phyloP scores from a whole-genome alignment of 2,888 invertebrate species.

The Thymelicus lineola region DNA sequence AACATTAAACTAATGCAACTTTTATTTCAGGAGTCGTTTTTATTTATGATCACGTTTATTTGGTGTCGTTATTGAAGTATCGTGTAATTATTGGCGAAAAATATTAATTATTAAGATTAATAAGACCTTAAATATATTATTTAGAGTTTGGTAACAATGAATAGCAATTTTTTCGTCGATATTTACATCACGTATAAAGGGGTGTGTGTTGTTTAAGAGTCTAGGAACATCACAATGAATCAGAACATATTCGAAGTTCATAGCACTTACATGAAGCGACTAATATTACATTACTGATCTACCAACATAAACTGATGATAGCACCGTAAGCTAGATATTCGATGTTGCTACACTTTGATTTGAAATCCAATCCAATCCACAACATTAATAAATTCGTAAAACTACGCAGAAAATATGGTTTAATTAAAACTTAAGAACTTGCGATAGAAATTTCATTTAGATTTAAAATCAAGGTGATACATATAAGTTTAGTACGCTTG shows the following conservation, averaged over 20 bases:
- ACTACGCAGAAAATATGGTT: not conserved
- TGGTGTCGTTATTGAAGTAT: not conserved
- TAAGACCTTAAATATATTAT: too few relatives aligned
- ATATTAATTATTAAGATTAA: too few relatives aligned
- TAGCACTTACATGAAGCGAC: conserved; percentile 5
- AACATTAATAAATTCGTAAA: not conserved
- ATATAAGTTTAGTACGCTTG: conserved; percentile 57
- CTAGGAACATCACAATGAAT: not conserved
- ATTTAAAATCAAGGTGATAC: conserved; percentile 16
- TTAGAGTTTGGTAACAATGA: too few relatives aligned
- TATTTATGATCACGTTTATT: conserved; percentile 10
- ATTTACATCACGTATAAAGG: not conserved
- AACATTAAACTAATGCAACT: conserved; percentile 8
- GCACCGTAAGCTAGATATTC: conserved; percentile 36
- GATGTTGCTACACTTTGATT: conserved; percentile 30
- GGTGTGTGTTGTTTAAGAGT: not conserved
- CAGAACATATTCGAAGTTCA: not conserved
- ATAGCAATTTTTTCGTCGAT: not conserved
- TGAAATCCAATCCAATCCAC: conserved; percentile 12
- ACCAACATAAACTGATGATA: conserved; percentile 15
- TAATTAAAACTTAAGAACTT: too few relatives aligned
- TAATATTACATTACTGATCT: not conserved
- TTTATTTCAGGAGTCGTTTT: conserved; percentile 26
- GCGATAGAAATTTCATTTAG: not conserved
- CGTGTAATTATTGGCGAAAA: too few relatives aligned